Base-by-base conservation (phyloP, 2,888 invertebrate genomes). In the Cordilura impudica region DNA sequence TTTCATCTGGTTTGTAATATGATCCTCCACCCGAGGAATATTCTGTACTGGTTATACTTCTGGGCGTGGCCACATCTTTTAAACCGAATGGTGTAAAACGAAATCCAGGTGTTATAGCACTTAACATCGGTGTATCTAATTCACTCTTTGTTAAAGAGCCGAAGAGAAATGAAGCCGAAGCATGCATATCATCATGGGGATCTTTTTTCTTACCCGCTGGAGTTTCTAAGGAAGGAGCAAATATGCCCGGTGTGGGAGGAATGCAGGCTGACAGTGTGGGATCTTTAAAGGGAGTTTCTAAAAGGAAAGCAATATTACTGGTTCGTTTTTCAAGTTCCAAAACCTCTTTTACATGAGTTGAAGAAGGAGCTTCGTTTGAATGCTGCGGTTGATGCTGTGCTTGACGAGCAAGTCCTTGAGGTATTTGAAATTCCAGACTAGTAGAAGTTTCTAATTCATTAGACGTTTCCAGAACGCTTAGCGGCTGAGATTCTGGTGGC, bases 1-100 rank as follows among this genome's bases (percentile, higher is more conserved):
- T 92, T 83, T 93, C 93, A 84, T 93, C 93, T 0, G 93, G 93
- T 78, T 92, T 91, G 83, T 93, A 93, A 83, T 93, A 93, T 2
- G 93, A 93, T 2, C 93, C 92, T 4, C 92, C 91, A 4, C 93
- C 91, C 69, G 93, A 92, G 7, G 93, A 93, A 86, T 93, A 93
- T 82, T 93, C 93, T 1, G 92, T 92, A 45, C 90, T 91, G n/a
- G 84, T 78, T 0, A 82, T 83, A 47, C 87, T 87, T 51, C 83
- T 84, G 0, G 89, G 88, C 2, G 89, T 89, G 8, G 84, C 85
- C 5, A 85, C 83, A 0, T 81, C 82, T 10, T 81, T 71, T 0
- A 84, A 79, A 2, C 83, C 83, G 35, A 85, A 85, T 0, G 89
- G 87, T 2, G 86, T 86, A 23, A 82, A 82, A 3, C 84, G 84